phyloP scores from a whole-genome alignment of 2,113 vertebrate genomes.

The Pyrgilauda ruficollis region DNA sequence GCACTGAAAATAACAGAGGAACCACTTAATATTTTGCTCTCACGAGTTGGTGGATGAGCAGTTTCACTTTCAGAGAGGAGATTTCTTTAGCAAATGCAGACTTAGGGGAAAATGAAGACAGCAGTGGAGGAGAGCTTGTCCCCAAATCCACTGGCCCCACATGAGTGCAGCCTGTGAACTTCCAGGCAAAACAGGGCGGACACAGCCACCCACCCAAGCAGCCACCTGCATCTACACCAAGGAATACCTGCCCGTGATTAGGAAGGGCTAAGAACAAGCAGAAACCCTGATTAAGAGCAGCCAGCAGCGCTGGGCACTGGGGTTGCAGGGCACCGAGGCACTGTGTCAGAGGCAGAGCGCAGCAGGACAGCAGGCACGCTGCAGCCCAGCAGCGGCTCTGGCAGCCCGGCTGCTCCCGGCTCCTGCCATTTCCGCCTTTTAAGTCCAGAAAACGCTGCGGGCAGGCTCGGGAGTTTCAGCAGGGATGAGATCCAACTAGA shows the following conservation, averaged over 20 bases:
- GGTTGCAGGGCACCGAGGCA: background rate
- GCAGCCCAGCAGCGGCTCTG: background rate
- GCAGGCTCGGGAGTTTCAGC: background rate
- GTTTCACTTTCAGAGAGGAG: background rate
- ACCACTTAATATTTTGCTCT: background rate
- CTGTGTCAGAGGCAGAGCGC: background rate
- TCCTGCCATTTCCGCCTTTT: conserved; percentile 16
- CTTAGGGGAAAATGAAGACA: background rate
- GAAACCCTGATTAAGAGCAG: background rate
- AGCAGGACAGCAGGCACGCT: background rate
- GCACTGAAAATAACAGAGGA: background rate
- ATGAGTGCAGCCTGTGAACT: accelerated
- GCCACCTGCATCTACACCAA: background rate
- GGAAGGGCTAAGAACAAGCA: background rate
- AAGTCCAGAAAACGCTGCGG: background rate
- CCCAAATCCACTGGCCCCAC: background rate
- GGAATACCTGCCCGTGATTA: background rate
- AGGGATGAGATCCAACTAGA: background rate
- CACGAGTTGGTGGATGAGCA: background rate
- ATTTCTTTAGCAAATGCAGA: background rate
- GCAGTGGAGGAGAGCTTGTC: background rate
- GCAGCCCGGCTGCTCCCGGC: background rate
- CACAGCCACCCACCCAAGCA: background rate
- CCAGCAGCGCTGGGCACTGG: accelerated
- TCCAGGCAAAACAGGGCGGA: accelerated